These are phyloP conservation scores for Archips crataeganus DNA, from an alignment of 2,888 invertebrate genomes.

Conservation along the genomic window DNA sequence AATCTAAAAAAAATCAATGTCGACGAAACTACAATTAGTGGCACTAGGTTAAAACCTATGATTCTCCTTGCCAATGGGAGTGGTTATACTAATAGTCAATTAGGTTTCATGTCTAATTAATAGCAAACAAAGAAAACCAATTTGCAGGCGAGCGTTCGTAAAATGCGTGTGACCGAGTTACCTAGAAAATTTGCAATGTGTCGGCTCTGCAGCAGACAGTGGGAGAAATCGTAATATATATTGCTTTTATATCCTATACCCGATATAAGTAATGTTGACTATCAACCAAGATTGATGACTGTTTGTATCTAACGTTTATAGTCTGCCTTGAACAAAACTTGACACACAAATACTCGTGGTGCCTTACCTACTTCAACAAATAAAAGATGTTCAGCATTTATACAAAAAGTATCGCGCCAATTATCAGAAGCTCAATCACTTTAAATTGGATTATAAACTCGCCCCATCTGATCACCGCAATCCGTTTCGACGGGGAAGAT, in stretches of 20 bases:
- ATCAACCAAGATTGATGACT: slow-evolving; percentile 29
- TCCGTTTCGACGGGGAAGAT: slow-evolving; percentile 55
- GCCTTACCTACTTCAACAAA: background rate
- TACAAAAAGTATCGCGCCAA: slow-evolving; percentile 11
- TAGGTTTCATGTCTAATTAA: slow-evolving; percentile 34
- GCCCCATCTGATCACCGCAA: slow-evolving; percentile 53
- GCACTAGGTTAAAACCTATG: background rate
- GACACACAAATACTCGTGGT: background rate
- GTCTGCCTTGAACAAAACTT: background rate
- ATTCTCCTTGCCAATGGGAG: slow-evolving; percentile 4
- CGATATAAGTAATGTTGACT: slow-evolving; percentile 26
- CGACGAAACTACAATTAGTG: background rate
- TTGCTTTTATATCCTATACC: slow-evolving; percentile 39
- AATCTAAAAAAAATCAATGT: too few relatives aligned
- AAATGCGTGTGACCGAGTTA: slow-evolving; percentile 42
- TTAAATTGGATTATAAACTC: slow-evolving; percentile 56
- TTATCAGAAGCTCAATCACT: slow-evolving; percentile 46
- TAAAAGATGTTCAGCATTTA: background rate
- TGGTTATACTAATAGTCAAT: slow-evolving; percentile 36
- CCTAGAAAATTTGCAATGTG: slow-evolving; percentile 40
- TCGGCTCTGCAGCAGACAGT: slow-evolving; percentile 30
- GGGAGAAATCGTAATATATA: slow-evolving; percentile 44
- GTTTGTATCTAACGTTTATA: background rate
- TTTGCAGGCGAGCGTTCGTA: slow-evolving; percentile 23
- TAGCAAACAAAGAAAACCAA: slow-evolving; percentile 38